Evolutionary conservation across 1,140 invertebrate species (phyloP), one percentile per base, ranked within the genome.

Genomic region (Zaprionus ghesquierei): DNA sequence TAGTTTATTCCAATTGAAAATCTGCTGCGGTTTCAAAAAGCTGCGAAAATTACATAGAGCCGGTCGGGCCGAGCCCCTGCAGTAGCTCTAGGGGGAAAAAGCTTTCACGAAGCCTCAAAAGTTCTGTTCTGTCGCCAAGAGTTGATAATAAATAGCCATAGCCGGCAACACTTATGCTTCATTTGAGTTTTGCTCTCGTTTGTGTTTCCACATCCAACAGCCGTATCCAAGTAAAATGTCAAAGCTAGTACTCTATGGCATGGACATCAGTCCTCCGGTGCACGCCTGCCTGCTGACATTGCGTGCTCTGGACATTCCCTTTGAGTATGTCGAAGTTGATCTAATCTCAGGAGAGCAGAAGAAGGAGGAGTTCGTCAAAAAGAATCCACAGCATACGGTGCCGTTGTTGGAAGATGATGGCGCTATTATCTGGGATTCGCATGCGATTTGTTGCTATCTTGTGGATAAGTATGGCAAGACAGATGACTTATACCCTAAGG

Each of bases 301-400:
- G 2, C 91, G 92, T 46, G 91, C 90, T 8, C 74, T 94, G 1
- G 92, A 92, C 4, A 35, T 94, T 22, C 89, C 93, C 44, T 78
- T 93, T 12, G 82, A 91, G 25, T 85, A 82, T 46, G 64, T 27
- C 77, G 81, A 94, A 5, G 92, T 94, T 0, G 93, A 96, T 81
- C 89, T 96, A 0, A 77, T 94, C 56, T 91, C 92, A 0, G 93
- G 93, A 0, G 95, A 96, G 61, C 94, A 96, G 64, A 77, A 94
- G 13, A 94, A 92, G 33, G 94, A 95, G n/a, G 95, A 96, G 79
- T 97, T 27, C 13, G 10, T 70, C 1, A 65, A 86, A 50, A 92
- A 84, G 66, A 92, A 92, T 72, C 92, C 92, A 0, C 89, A 91
- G 55, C 91, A 92, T 8, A 92, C 92, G 0, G 81, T 93, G 13